A percentile compares a stretch with the other conserved stretches of the same genome.
Evolutionary conservation across 1,140 invertebrate genomes (phyloP).

Genomic region (Pseudachorutes palmiensis): DNA sequence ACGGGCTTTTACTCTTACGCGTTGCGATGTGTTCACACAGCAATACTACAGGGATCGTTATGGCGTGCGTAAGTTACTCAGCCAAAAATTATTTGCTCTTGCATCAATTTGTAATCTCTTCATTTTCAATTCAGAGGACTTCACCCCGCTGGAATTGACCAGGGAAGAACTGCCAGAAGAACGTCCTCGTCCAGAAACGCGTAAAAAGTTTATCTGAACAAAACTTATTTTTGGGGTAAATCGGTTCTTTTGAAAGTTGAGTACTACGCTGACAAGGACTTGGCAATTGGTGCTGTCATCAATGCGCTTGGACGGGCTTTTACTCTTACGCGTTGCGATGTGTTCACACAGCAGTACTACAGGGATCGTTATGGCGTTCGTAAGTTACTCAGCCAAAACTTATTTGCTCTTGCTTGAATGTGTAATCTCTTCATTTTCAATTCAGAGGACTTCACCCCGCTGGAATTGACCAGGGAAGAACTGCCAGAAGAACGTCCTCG

Average conservation of each 20-base stretch:
- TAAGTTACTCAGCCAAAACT: conserved; percentile 42
- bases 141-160: conserved; percentile 41
- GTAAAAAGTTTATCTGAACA: background rate
- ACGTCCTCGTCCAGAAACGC: conserved; percentile 24
- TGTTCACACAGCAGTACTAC: conserved; percentile 80
- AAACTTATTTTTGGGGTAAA: background rate
- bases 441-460: conserved; percentile 47
- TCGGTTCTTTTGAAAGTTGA: conserved; percentile 13
- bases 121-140: conserved; percentile 44
- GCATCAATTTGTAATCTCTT: background rate
- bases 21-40: conserved; percentile 79
- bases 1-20: conserved; percentile 65
- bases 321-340: conserved; percentile 73
- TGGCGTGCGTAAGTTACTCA: conserved; percentile 46
- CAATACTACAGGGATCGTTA: conserved; percentile 68
- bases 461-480: conserved; percentile 27
- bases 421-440: background rate
- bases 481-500: conserved; percentile 20
- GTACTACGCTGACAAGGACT: conserved; percentile 53
- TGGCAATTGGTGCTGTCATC: conserved; percentile 68
- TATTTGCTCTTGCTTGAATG: background rate
- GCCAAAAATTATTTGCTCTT: conserved; percentile 33
- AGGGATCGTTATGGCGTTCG: conserved; percentile 53
- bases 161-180: conserved; percentile 18
- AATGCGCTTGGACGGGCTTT: conserved; percentile 71